Evolutionary conservation across 1,140 invertebrate species (phyloP).

Genomic region (Panonychus citri): DNA sequence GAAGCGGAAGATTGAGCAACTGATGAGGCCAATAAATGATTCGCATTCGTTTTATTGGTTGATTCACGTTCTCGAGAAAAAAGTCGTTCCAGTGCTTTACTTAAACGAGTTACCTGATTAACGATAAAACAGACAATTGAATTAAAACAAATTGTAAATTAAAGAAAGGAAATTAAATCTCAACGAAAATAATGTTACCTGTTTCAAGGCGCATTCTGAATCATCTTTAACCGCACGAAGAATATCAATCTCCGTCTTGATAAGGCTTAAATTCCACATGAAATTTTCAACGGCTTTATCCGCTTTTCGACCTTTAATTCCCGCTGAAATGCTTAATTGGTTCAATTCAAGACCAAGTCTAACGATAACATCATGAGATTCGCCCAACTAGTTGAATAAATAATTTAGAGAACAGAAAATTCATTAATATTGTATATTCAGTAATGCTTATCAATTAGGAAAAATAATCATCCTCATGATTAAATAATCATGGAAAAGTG

Average conservation of each 20-base stretch:
- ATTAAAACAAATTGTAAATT: background rate
- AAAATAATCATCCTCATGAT: too few relatives aligned
- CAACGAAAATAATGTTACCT: constrained; percentile 11
- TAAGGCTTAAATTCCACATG: constrained; percentile 15
- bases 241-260: constrained; percentile 14
- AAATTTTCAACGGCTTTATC: constrained; percentile 16
- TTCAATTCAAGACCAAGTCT: constrained; percentile 5
- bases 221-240: constrained; percentile 11
- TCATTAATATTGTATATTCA: too few relatives aligned
- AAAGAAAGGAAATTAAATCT: too few relatives aligned
- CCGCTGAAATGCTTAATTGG: background rate
- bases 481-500: too few relatives aligned
- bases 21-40: constrained; percentile 4
- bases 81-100: background rate
- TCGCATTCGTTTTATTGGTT: background rate
- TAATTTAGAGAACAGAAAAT: too few relatives aligned
- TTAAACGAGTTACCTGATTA: background rate
- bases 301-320: constrained; percentile 13
- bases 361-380: constrained; percentile 9
- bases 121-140: background rate
- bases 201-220: constrained; percentile 11
- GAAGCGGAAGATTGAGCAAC: constrained; percentile 17
- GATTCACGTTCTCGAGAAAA: constrained; percentile 1
- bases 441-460: too few relatives aligned
- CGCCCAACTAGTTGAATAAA: constrained; percentile 8